These are phyloP conservation scores for Tiphia femorata DNA, from an alignment of 2,888 invertebrate genomes.

Conservation along the genomic window DNA sequence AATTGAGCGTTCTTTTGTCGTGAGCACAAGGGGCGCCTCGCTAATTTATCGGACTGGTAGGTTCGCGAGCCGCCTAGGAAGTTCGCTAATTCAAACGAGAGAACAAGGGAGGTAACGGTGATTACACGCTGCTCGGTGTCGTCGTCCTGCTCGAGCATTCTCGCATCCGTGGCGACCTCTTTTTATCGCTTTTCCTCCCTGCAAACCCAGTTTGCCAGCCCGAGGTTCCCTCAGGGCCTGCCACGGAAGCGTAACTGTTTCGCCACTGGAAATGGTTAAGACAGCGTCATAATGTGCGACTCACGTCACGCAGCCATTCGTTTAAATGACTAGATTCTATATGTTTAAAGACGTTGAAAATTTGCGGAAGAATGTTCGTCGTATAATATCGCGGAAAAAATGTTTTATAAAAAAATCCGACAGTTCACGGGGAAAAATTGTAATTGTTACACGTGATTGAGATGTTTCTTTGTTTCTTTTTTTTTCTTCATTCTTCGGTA, in stretches of 20 bases:
- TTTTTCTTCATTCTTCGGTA: too few relatives aligned
- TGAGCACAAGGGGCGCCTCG: background rate
- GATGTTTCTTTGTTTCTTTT: too few relatives aligned
- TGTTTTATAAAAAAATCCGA: too few relatives aligned
- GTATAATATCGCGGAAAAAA: too few relatives aligned
- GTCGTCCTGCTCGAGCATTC: constrained; percentile 4
- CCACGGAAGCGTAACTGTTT: constrained; percentile 12
- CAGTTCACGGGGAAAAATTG: too few relatives aligned
- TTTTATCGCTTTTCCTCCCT: constrained; percentile 9
- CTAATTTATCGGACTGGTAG: constrained; percentile 22
- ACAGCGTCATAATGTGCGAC: too few relatives aligned
- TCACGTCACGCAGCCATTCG: too few relatives aligned
- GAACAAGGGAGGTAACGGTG: constrained; percentile 22
- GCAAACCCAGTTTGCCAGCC: background rate
- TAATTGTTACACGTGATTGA: too few relatives aligned
- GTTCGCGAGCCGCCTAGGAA: constrained; percentile 4
- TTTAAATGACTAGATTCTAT: too few relatives aligned
- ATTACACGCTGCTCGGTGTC: constrained; percentile 25
- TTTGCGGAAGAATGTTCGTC: too few relatives aligned
- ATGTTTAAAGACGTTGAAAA: too few relatives aligned
- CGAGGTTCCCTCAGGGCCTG: constrained; percentile 1
- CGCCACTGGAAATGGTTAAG: constrained; percentile 7
- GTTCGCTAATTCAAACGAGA: constrained; percentile 18
- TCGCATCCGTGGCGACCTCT: constrained; percentile 17
- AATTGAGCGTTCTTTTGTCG: constrained; percentile 7